Conservation (phyloP, 2,888 invertebrate genomes). For the Toxonevra muliebris region DNA sequence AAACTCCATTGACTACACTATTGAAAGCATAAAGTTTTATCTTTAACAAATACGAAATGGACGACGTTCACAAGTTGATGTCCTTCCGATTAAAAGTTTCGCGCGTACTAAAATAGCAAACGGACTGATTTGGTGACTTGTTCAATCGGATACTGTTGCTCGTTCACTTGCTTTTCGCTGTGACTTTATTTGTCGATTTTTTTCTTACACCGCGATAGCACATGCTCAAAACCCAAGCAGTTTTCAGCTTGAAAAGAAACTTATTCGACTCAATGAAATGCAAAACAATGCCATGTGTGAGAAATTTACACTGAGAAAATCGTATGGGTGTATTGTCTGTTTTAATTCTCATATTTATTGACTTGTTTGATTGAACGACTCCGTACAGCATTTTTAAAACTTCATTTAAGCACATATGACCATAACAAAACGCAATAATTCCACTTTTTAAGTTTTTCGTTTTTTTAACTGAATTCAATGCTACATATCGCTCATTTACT, state of each 20-base stretch:
- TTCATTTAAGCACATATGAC: no score
- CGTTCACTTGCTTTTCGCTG: conserved; percentile 26
- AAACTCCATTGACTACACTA: background rate
- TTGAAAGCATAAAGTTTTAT: background rate
- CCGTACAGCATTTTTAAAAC: no score
- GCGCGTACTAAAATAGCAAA: conserved; percentile 39
- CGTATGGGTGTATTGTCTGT: background rate
- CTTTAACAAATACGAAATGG: background rate
- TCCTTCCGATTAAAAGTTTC: conserved; percentile 35
- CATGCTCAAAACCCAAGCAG: conserved; percentile 31
- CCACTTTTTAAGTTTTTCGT: no score
- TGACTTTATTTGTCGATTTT: conserved; percentile 39
- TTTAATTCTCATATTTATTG: no score
- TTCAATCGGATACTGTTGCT: conserved; percentile 33
- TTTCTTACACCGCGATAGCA: conserved; percentile 37
- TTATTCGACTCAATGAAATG: conserved; percentile 39
- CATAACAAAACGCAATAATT: no score
- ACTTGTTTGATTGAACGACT: no score
- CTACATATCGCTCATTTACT: no score
- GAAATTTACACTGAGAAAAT: conserved; percentile 28
- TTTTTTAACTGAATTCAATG: no score
- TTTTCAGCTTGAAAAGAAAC: conserved; percentile 36
- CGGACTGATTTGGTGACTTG: conserved; percentile 40
- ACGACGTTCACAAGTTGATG: conserved; percentile 21
- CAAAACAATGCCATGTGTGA: conserved; percentile 33